phyloP scores from a whole-genome alignment of 2,888 invertebrate species.

The Cremastinae sp. region DNA sequence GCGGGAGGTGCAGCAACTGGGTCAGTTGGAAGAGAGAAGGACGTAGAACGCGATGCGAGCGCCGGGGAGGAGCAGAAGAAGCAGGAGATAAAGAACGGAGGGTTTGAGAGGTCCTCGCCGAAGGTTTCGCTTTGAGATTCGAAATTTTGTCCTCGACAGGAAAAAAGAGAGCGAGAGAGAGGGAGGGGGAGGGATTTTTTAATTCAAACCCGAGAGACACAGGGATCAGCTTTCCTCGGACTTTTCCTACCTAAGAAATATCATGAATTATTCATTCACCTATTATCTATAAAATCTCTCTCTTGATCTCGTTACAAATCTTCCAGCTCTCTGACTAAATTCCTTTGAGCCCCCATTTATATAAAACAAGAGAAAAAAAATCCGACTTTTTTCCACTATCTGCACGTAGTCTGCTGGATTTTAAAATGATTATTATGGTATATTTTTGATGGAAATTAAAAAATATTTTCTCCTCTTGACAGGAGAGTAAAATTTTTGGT shows the following conservation, averaged over 20 bases:
- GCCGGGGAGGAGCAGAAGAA: too few species aligned
- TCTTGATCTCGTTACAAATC: constrained; percentile 5
- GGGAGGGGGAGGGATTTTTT: too few species aligned
- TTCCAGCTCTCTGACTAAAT: constrained; percentile 33
- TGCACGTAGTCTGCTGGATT: too few species aligned
- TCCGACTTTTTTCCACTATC: too few species aligned
- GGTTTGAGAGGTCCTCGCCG: constrained; percentile 46
- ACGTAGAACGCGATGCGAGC: constrained; percentile 1
- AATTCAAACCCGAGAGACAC: constrained; percentile 21
- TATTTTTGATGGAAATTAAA: too few species aligned
- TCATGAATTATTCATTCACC: constrained; percentile 56
- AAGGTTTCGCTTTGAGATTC: constrained; percentile 54
- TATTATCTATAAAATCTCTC: constrained; percentile 39
- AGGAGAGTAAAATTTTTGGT: too few species aligned
- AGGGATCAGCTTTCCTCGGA: constrained; percentile 21
- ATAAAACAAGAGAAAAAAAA: too few species aligned
- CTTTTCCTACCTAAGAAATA: constrained; percentile 26
- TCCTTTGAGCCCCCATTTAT: too few species aligned
- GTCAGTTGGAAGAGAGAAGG: constrained; percentile 52
- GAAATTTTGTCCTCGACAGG: constrained; percentile 22
- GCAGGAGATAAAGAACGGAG: too few species aligned
- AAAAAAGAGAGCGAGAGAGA: too few species aligned
- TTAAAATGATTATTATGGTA: too few species aligned
- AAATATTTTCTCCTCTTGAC: too few species aligned
- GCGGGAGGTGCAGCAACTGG: constrained; percentile 51